phyloP scores from a whole-genome alignment of 2,113 vertebrate genomes.

The Syngnathus scovelli region DNA sequence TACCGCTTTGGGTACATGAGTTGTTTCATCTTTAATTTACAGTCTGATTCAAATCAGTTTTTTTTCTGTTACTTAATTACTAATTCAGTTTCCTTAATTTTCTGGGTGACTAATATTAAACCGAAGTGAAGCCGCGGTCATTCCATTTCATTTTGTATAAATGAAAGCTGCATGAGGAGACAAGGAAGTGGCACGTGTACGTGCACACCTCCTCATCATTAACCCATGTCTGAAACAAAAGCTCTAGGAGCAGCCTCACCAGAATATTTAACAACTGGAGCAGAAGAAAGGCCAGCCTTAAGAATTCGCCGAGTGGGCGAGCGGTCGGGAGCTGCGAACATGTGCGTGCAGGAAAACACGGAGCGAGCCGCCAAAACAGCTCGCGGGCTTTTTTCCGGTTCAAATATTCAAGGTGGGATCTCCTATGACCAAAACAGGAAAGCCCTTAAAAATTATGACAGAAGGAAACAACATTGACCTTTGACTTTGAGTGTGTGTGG shows the following conservation, averaged over 20 bases:
- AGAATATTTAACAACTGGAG: slow-evolving; percentile 52
- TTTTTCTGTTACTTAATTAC: background rate
- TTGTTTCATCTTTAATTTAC: too few species aligned
- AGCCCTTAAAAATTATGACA: background rate
- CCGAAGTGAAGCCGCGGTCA: background rate
- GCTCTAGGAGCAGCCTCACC: slow-evolving; percentile 30
- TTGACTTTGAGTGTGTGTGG: too few species aligned
- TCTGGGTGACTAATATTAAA: background rate
- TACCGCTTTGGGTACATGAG: too few species aligned
- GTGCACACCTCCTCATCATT: slow-evolving; percentile 40
- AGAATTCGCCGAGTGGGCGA: slow-evolving; percentile 48
- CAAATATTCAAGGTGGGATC: slow-evolving; percentile 4
- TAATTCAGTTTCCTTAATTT: background rate
- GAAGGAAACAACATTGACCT: background rate
- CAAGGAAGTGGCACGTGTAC: slow-evolving; percentile 7
- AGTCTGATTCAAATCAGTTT: too few species aligned
- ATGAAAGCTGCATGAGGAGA: background rate
- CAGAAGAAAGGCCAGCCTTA: slow-evolving; percentile 47
- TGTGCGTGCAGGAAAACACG: slow-evolving; percentile 9
- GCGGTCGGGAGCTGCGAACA: slow-evolving; percentile 19
- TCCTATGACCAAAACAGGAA: background rate
- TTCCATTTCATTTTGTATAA: background rate
- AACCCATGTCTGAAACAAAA: slow-evolving; percentile 38
- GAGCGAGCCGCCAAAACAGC: background rate
- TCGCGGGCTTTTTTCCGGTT: background rate